Evolutionary conservation across 1,140 invertebrate species (phyloP).

Genomic region (Atopsyche davidsoni): DNA sequence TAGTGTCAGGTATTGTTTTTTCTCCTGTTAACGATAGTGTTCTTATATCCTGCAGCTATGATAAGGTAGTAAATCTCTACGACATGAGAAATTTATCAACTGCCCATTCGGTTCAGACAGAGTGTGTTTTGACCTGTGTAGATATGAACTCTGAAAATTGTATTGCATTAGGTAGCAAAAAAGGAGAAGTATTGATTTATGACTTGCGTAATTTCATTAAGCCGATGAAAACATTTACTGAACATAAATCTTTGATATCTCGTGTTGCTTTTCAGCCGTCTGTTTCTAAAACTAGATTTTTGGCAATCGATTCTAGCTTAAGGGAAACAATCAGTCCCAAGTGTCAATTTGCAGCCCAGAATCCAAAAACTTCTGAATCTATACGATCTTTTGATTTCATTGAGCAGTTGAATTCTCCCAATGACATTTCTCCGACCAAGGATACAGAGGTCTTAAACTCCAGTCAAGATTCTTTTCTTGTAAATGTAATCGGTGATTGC

Average conservation of each 20-base stretch:
- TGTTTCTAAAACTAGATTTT: constrained; percentile 30
- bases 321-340: constrained; percentile 32
- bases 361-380: constrained; percentile 13
- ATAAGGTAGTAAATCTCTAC: constrained; percentile 45
- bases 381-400: constrained; percentile 18
- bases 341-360: background rate
- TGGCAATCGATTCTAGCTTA: constrained; percentile 39
- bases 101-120: constrained; percentile 40
- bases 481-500: constrained; percentile 17
- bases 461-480: constrained; percentile 23
- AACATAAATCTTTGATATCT: constrained; percentile 39
- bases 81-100: constrained; percentile 43
- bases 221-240: constrained; percentile 38
- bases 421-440: background rate
- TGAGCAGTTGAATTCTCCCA: constrained; percentile 18
- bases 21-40: constrained; percentile 46
- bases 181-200: constrained; percentile 41
- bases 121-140: constrained; percentile 40
- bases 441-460: constrained; percentile 12
- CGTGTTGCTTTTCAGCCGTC: constrained; percentile 41
- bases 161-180: constrained; percentile 43
- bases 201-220: constrained; percentile 40
- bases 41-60: constrained; percentile 42
- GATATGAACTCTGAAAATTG: constrained; percentile 40
- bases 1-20: constrained; percentile 42